A percentile compares a stretch with the other conserved stretches of the same genome.
These are phyloP conservation scores for Dromas ardeola DNA, from an alignment of 2,113 vertebrate species.

Conservation along the genomic window DNA sequence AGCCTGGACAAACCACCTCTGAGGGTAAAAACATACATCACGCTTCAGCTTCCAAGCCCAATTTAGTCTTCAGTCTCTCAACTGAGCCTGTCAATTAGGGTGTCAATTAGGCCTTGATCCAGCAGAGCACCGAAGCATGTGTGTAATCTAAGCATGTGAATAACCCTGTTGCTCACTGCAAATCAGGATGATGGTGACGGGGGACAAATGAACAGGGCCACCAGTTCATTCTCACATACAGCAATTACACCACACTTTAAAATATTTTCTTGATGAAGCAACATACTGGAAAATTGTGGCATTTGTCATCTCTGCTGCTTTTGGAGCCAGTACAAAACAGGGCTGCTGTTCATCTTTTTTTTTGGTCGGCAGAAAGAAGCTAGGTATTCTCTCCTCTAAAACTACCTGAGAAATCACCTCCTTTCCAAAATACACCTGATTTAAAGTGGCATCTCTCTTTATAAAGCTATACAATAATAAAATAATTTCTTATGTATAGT, in stretches of 20 bases:
- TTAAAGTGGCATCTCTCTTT: not conserved
- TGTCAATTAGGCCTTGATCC: slow-evolving; percentile 65
- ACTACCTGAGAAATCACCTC: not conserved
- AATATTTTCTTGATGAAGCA: slow-evolving; percentile 7
- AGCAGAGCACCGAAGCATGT: slow-evolving; percentile 47
- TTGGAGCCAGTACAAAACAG: not conserved
- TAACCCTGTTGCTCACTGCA: slow-evolving; percentile 41
- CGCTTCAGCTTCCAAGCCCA: slow-evolving; percentile 48
- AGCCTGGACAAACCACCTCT: slow-evolving; percentile 43
- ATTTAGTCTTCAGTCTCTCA: slow-evolving; percentile 60
- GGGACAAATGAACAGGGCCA: slow-evolving; percentile 42
- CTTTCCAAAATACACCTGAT: not conserved
- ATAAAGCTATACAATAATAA: not conserved
- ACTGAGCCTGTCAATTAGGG: slow-evolving; percentile 57
- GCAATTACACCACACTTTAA: slow-evolving; percentile 7
- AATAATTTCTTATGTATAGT: not conserved
- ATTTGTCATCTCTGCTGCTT: not conserved
- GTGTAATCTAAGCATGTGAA: slow-evolving; percentile 59
- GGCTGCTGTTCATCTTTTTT: not conserved
- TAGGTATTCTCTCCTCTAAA: not conserved
- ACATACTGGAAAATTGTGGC: not conserved
- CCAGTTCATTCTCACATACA: slow-evolving; percentile 24
- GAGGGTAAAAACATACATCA: slow-evolving; percentile 60
- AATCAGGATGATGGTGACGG: slow-evolving; percentile 7
- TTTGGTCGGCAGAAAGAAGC: not conserved